These are phyloP conservation scores for Phylloscopus whistleri DNA, from an alignment of 2,113 vertebrate genomes.

Conservation along the genomic window DNA sequence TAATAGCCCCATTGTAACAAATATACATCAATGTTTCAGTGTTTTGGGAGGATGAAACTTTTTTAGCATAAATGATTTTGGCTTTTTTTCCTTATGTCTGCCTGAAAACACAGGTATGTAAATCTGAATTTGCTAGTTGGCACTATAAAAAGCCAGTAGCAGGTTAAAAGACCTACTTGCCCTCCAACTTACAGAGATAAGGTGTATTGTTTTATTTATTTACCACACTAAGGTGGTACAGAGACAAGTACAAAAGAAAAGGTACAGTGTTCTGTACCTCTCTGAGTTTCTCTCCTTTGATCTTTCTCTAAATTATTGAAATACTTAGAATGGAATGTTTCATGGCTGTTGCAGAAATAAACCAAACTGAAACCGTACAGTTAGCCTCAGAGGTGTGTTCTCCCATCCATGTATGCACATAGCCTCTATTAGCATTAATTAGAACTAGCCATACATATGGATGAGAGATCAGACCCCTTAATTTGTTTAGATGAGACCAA, in stretches of 20 bases:
- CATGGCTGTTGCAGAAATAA: background rate
- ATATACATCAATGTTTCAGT: background rate
- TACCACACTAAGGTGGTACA: background rate
- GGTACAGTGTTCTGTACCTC: background rate
- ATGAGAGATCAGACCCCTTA: slow-evolving; percentile 32
- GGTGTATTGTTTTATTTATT: background rate
- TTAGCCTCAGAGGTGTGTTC: background rate
- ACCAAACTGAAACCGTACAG: background rate
- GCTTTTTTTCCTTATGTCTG: background rate
- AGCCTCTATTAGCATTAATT: background rate
- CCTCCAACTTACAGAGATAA: background rate
- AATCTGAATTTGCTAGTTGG: background rate
- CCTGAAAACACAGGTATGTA: background rate
- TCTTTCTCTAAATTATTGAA: background rate
- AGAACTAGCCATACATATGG: background rate
- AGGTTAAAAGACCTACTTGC: background rate
- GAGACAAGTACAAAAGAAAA: background rate
- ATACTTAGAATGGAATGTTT: background rate
- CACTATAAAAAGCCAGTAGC: background rate
- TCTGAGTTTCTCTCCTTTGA: background rate
- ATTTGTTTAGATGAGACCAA: slow-evolving; percentile 50
- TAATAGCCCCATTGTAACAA: background rate
- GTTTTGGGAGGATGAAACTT: background rate
- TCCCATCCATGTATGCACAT: background rate
- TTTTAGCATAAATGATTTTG: background rate